phyloP scores from a whole-genome alignment of 2,113 vertebrate genomes.

The Paralichthys olivaceus region DNA sequence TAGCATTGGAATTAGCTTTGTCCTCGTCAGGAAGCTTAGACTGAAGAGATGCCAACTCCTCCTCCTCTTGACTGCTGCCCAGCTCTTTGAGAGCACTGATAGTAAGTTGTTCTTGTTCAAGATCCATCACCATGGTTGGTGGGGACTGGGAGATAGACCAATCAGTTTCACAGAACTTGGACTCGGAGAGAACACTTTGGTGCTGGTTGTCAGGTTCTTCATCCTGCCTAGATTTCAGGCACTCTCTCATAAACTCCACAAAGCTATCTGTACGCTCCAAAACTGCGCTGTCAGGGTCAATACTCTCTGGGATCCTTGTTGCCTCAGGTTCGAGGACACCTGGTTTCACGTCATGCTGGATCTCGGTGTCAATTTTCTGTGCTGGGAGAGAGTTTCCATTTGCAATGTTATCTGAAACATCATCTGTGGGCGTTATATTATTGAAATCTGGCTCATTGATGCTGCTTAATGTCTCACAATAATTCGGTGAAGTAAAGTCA shows the following conservation, averaged over 20 bases:
- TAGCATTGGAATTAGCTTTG: conserved; percentile 12
- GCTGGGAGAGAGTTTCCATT: conserved; percentile 7
- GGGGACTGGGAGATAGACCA: conserved; percentile 30
- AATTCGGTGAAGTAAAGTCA: conserved; percentile 12
- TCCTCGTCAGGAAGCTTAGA: conserved; percentile 20
- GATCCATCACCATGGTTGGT: conserved; percentile 74
- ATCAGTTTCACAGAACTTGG: conserved; percentile 22
- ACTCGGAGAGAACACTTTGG: conserved; percentile 8
- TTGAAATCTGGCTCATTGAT: conserved; percentile 41
- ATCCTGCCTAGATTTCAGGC: conserved; percentile 79
- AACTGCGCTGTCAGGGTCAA: conserved; percentile 51
- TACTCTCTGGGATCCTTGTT: conserved; percentile 50
- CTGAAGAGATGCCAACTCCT: background rate
- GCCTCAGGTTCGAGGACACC: conserved; percentile 36
- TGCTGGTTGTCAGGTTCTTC: conserved; percentile 57
- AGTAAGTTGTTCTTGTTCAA: conserved; percentile 88
- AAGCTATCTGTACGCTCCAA: conserved; percentile 80
- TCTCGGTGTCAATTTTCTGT: background rate
- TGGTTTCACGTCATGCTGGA: conserved; percentile 35
- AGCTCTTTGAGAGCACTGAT: conserved; percentile 87
- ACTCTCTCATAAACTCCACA: conserved; percentile 86
- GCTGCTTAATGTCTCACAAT: conserved; percentile 27
- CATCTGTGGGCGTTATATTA: conserved; percentile 21
- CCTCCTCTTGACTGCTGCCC: conserved; percentile 73
- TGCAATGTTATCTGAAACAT: conserved; percentile 4